Conservation (phyloP, 2,113 vertebrate species). For the Romanogobio albipinnatus region DNA sequence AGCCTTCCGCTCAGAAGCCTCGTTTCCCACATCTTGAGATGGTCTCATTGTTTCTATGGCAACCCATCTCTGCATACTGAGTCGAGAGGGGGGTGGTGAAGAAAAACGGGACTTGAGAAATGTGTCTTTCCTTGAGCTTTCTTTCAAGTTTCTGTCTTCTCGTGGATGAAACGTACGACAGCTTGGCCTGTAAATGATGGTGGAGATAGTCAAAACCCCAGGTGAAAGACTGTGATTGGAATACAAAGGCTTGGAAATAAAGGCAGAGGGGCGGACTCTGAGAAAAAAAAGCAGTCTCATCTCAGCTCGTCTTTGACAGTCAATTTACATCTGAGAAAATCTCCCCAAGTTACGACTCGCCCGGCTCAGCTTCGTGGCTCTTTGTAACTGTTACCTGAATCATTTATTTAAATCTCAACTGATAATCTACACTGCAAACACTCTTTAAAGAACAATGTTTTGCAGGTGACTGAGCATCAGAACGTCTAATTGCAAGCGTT, state of each 20-base stretch:
- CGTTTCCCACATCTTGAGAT: slow-evolving; percentile 42
- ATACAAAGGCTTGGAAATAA: slow-evolving; percentile 56
- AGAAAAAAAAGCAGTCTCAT: slow-evolving; percentile 35
- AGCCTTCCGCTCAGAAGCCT: slow-evolving; percentile 57
- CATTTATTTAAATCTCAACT: slow-evolving; percentile 31
- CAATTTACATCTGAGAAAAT: slow-evolving; percentile 43
- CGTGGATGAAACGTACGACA: slow-evolving; percentile 50
- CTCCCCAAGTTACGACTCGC: slow-evolving; percentile 2
- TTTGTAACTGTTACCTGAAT: slow-evolving; percentile 8
- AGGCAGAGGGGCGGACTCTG: slow-evolving; percentile 57
- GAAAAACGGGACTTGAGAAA: slow-evolving; percentile 45
- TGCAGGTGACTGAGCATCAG: slow-evolving; percentile 19
- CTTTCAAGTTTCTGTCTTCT: slow-evolving; percentile 51
- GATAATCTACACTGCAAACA: slow-evolving; percentile 30
- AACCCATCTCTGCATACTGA: slow-evolving; percentile 59
- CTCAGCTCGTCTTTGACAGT: slow-evolving; percentile 30
- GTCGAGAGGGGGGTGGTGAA: slow-evolving; percentile 27
- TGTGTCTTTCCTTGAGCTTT: slow-evolving; percentile 50
- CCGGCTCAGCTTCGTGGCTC: neutral
- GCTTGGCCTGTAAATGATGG: slow-evolving; percentile 57
- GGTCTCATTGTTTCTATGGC: slow-evolving; percentile 75
- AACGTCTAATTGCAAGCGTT: slow-evolving; percentile 31
- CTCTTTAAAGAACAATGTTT: slow-evolving; percentile 11
- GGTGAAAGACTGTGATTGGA: slow-evolving; percentile 53
- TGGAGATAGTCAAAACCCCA: slow-evolving; percentile 46